Evolutionary conservation across 2,113 vertebrate genomes (phyloP).

Genomic region (Calidris pugnax): DNA sequence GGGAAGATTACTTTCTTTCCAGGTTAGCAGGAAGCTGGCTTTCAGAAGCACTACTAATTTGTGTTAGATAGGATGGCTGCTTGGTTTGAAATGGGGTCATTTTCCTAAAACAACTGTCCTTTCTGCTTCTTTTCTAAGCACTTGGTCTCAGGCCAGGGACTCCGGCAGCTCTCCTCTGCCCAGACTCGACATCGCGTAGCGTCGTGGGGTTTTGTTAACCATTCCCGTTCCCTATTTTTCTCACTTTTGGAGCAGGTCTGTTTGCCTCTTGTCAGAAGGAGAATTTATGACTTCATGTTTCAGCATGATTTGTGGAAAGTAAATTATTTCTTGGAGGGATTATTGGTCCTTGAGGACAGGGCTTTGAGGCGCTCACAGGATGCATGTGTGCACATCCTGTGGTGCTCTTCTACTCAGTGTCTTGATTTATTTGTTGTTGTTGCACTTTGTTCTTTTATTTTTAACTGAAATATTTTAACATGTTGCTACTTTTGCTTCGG

Average conservation of each 20-base stretch:
- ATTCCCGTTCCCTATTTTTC: not conserved
- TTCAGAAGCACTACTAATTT: not conserved
- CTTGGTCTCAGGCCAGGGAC: not conserved
- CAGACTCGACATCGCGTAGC: not conserved
- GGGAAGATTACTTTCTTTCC: not conserved
- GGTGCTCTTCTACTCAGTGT: not conserved
- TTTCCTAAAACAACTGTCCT: not conserved
- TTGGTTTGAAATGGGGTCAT: not conserved
- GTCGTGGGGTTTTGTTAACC: fast-evolving
- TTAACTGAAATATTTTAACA: slow-evolving; percentile 10
- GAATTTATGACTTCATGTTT: not conserved
- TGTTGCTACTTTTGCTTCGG: not conserved
- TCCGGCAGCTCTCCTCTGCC: not conserved
- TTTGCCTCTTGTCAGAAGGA: not conserved
- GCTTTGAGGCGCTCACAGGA: not conserved
- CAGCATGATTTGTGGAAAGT: not conserved
- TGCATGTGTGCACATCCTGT: not conserved
- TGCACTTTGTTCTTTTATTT: slow-evolving; percentile 1
- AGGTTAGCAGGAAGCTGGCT: not conserved
- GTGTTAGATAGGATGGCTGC: not conserved
- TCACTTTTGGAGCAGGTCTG: not conserved
- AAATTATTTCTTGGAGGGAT: not conserved
- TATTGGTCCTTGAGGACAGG: not conserved
- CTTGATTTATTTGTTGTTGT: not conserved
- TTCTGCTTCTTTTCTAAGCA: not conserved